Conservation (phyloP, 1,140 invertebrate genomes). For the Diploscapter pachys region DNA sequence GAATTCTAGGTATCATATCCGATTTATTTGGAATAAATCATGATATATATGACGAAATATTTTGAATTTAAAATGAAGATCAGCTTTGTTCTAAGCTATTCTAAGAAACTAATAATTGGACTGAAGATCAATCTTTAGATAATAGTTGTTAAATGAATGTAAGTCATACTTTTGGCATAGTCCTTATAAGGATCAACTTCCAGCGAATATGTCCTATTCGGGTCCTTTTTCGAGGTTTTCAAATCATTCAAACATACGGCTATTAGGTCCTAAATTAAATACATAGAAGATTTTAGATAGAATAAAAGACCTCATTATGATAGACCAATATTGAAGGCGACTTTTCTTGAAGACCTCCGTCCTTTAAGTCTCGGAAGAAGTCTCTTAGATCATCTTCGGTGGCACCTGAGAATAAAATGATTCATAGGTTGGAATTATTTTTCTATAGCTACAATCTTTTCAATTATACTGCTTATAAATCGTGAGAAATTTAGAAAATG, state of each 20-base stretch:
- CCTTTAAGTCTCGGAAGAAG: slow-evolving; percentile 21
- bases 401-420: slow-evolving; percentile 11
- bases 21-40: too few species aligned
- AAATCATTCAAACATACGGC: slow-evolving; percentile 20
- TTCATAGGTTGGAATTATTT: background rate
- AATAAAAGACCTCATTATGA: slow-evolving; percentile 13
- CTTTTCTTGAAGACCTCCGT: slow-evolving; percentile 15
- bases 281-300: background rate
- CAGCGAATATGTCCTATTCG: background rate
- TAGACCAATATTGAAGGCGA: slow-evolving; percentile 18
- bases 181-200: slow-evolving; percentile 20
- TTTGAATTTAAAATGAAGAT: too few species aligned
- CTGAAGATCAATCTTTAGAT: too few species aligned
- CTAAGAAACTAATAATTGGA: too few species aligned
- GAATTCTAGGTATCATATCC: too few species aligned
- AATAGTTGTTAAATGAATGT: background rate
- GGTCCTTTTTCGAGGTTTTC: slow-evolving; percentile 2
- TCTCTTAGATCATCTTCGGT: slow-evolving; percentile 25
- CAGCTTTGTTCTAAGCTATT: too few species aligned
- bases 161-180: slow-evolving; percentile 1
- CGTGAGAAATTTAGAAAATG: background rate
- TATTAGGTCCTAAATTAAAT: slow-evolving; percentile 2
- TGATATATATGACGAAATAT: too few species aligned
- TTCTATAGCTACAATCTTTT: background rate
- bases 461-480: background rate